These are phyloP conservation scores for Lasioglossum oenotherae DNA, from an alignment of 2,888 invertebrate genomes.

Conservation along the genomic window DNA sequence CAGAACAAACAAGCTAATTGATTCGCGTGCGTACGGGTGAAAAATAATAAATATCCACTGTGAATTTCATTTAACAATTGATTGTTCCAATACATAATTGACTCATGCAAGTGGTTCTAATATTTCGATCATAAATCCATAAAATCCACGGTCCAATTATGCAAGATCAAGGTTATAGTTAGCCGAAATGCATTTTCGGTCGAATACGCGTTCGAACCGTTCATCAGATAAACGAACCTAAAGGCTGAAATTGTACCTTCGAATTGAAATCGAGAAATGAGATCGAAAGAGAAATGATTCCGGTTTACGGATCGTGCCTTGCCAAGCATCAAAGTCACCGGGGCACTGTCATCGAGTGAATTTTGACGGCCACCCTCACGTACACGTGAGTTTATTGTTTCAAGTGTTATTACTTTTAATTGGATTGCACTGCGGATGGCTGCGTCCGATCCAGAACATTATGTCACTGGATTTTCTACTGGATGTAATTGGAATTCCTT, in stretches of 20 bases:
- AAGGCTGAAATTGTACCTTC: not conserved
- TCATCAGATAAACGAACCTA: not conserved
- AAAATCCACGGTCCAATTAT: not conserved
- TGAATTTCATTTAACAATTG: too few relatives aligned
- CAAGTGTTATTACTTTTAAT: not conserved
- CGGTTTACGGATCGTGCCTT: not conserved
- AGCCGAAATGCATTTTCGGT: not conserved
- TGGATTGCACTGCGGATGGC: not conserved
- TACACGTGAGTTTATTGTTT: not conserved
- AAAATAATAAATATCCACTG: too few relatives aligned
- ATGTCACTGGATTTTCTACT: slow-evolving; percentile 1
- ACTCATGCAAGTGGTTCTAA: too few relatives aligned
- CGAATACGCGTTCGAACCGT: not conserved
- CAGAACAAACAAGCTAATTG: not conserved
- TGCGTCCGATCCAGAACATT: not conserved
- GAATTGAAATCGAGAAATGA: not conserved
- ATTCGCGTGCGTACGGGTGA: not conserved
- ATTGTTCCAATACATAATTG: too few relatives aligned
- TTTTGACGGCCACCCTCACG: not conserved
- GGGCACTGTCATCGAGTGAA: not conserved
- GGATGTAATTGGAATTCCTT: slow-evolving; percentile 1
- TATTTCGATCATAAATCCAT: not conserved
- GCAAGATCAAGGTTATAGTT: not conserved
- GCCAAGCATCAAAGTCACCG: not conserved
- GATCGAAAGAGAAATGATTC: slow-evolving; percentile 10